phyloP scores from a whole-genome alignment of 2,888 invertebrate species.

The Oligia fasciuncula region DNA sequence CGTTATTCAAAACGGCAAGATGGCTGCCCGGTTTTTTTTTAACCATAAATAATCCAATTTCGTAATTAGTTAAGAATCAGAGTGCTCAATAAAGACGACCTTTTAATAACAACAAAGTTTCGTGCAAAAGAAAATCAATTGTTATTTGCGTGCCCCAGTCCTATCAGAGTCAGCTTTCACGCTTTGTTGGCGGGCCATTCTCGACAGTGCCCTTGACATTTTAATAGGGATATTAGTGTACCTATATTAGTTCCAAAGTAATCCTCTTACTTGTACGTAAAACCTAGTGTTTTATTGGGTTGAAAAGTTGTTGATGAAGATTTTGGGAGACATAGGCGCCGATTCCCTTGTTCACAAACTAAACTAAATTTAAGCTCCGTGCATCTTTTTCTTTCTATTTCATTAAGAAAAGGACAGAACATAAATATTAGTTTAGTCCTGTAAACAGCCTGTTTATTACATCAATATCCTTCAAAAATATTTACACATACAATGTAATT shows the following conservation, averaged over 20 bases:
- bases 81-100: conserved; percentile 16
- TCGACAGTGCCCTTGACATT: conserved; percentile 63
- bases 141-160: conserved; percentile 56
- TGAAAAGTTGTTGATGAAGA: conserved; percentile 7
- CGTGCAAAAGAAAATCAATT: conserved; percentile 56
- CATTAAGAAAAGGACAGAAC: too few relatives aligned
- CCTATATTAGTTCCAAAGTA: conserved; percentile 29
- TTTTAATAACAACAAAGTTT: conserved; percentile 36
- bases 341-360: too few relatives aligned
- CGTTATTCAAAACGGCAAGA: conserved; percentile 25
- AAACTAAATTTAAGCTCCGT: too few relatives aligned
- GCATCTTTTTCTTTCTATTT: too few relatives aligned
- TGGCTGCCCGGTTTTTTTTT: not conserved
- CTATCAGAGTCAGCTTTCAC: conserved; percentile 43
- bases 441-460: not conserved
- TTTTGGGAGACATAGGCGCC: not conserved
- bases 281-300: not conserved
- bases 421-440: too few relatives aligned
- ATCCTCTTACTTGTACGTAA: not conserved
- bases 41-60: not conserved
- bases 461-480: not conserved
- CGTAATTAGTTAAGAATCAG: conserved; percentile 8
- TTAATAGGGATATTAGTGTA: conserved; percentile 43
- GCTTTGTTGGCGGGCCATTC: conserved; percentile 55
- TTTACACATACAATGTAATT: not conserved